phyloP scores from a whole-genome alignment of 2,797 vertebrate species.

The Cryptoprocta ferox region DNA sequence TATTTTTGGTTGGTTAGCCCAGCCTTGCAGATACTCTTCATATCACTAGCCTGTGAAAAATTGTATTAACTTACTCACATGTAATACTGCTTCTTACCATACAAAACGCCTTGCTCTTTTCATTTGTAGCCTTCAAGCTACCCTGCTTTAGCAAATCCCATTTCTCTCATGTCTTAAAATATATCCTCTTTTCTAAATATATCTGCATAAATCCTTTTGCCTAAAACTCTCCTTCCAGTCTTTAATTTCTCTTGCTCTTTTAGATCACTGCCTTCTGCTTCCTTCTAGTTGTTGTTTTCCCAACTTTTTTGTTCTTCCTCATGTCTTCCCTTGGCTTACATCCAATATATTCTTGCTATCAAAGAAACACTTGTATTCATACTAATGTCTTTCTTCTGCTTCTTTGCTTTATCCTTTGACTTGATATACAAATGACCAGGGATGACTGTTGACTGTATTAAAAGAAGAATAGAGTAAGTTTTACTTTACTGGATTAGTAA shows the following conservation, averaged over 20 bases:
- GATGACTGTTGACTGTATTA: background rate
- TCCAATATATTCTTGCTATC: conserved; percentile 32
- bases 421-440: background rate
- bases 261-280: conserved; percentile 48
- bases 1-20: conserved; percentile 66
- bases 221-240: conserved; percentile 22
- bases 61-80: background rate
- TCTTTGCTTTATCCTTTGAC: conserved; percentile 48
- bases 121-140: conserved; percentile 53
- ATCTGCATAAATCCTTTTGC: conserved; percentile 39
- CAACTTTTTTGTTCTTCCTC: conserved; percentile 40
- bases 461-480: background rate
- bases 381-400: conserved; percentile 52
- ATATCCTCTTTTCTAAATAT: conserved; percentile 36
- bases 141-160: conserved; percentile 31
- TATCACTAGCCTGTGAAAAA: conserved; percentile 36
- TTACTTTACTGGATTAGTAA: background rate
- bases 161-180: conserved; percentile 59
- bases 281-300: conserved; percentile 41
- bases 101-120: conserved; percentile 59
- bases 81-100: conserved; percentile 47
- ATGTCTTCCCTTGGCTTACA: background rate
- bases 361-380: conserved; percentile 13
- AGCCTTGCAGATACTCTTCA: conserved; percentile 70
- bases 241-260: conserved; percentile 65